phyloP scores from a whole-genome alignment of 2,113 vertebrate species.

The Rhinolophus ferrumequinum region DNA sequence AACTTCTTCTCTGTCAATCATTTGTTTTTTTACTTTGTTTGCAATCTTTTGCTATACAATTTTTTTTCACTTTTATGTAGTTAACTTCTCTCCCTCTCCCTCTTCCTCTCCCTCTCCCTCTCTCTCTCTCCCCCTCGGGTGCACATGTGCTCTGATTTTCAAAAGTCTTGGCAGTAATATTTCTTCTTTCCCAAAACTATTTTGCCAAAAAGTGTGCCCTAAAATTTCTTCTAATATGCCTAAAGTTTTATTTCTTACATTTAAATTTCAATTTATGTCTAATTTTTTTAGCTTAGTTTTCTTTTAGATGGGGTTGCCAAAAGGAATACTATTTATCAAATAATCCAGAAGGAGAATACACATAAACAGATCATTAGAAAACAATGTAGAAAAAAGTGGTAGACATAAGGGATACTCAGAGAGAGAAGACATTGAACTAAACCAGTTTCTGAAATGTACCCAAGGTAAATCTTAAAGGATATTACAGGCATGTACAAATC shows the following conservation, averaged over 20 bases:
- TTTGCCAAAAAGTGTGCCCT: neutral
- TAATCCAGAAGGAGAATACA: neutral
- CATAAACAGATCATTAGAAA: neutral
- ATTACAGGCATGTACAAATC: neutral
- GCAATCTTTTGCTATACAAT: neutral
- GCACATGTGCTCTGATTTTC: neutral
- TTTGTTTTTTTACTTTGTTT: neutral
- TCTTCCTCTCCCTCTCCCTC: neutral
- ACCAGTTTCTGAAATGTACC: neutral
- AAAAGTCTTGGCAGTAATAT: neutral
- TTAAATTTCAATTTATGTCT: neutral
- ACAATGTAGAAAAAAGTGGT: neutral
- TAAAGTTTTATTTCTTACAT: neutral
- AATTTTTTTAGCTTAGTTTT: neutral
- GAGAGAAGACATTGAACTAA: neutral
- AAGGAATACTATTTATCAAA: neutral
- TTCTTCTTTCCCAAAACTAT: neutral
- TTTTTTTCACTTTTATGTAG: neutral
- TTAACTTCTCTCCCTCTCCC: neutral
- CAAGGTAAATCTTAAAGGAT: neutral
- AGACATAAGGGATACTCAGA: neutral
- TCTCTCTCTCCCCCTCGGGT: neutral
- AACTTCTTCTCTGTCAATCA: neutral
- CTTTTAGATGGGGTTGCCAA: neutral
- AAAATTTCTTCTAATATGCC: neutral